Base-by-base conservation (phyloP, 2,113 vertebrate species). In the Anarrhichthys ocellatus region DNA sequence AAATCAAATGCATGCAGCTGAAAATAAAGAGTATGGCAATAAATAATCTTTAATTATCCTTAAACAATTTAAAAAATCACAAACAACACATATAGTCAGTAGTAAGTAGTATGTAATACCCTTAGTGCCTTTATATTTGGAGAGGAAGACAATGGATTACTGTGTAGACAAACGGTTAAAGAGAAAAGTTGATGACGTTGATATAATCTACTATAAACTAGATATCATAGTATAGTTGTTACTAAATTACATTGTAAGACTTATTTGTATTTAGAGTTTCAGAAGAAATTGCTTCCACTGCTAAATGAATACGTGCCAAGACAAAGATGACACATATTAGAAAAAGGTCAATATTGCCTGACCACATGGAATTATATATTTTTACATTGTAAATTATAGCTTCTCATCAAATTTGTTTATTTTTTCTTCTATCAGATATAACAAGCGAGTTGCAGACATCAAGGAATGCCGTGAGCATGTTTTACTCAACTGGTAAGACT, bases 381-480 rank as follows among this genome's bases (percentile, higher is more conserved):
- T 54, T 54, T 42, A 5, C 4, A 66, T 3, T 1, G 14, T 58
- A 32, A 20, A 46, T 0, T 0, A 36, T 0, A 36, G 10, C 32
- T 73, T 70, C 15, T 65, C 0, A 6, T 34, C 69, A 24, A 14
- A 38, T 61, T 29, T 36, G 0, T 2, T 69, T 15, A 22, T 7
- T 22, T 76, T 24, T 48, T 50, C 0, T 59, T 79, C 29, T 20
- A 32, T 40, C 90, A 99, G 97, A 66, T 98, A 96, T 22, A 94
- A 84, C 76, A 98, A 98, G 82, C 92, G 97, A 8, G 80, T 97
- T 5, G 93, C 96, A 3, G 97, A 99, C 83, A 91, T 97, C 81
- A 98, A 97, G 87, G 97, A 98, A 77, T 96, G 96, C 63, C 96
- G 96, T 83, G 97, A 99, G n/a, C 78, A 97, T 0, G 94, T 83